Base-by-base conservation (phyloP, 2,113 vertebrate species). In the Zosterops japonicus region DNA sequence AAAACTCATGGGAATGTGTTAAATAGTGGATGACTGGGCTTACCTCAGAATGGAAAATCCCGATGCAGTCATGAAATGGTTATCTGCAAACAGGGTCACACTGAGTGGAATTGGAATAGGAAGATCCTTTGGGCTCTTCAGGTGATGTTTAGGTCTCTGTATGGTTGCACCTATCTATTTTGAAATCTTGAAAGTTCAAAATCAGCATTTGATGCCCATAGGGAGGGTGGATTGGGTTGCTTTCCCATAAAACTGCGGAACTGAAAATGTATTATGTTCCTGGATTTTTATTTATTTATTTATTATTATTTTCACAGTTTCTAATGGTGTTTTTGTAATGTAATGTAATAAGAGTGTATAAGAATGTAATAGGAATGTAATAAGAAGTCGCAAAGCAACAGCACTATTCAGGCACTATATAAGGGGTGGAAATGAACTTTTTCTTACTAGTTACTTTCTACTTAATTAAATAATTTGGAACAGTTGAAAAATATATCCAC, bases 191-290 rank as follows among this genome's bases (percentile, higher is more conserved):
- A 71, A 81, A 85, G 71, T 52, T 56, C 21, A 31, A 31, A 3
- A 3, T 36, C 27, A 53, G 17, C 0, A 0, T 56, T 69, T 1
- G 5, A 3, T 69, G 24, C 6, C 42, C 14, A 3, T 11, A 24
- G 16, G 19, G 49, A 50, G 15, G 5, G 22, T 61, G 24, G 52
- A 70, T 29, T 83, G 29, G 4, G 20, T 63, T 77, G 5, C 20
- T 78, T 87, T 61, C 41, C 72, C 5, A 1, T 55, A 52, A 72
- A 22, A n/a, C 11, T 67, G 6, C 47, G 33, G 11, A 47, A 24
- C 6, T 14, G 18, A 64, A 86, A 77, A 60, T 1, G 1, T 50
- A 14, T 16, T 6, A 11, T 0, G 1, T 59, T 28, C 8, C 31
- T 50, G 31, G 19, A 36, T 28, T 39, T 59, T 39, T 74, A 14